Evolutionary conservation across 2,113 vertebrate genomes (phyloP), one percentile per base, ranked within the genome.

Genomic region (Oplegnathus fasciatus): DNA sequence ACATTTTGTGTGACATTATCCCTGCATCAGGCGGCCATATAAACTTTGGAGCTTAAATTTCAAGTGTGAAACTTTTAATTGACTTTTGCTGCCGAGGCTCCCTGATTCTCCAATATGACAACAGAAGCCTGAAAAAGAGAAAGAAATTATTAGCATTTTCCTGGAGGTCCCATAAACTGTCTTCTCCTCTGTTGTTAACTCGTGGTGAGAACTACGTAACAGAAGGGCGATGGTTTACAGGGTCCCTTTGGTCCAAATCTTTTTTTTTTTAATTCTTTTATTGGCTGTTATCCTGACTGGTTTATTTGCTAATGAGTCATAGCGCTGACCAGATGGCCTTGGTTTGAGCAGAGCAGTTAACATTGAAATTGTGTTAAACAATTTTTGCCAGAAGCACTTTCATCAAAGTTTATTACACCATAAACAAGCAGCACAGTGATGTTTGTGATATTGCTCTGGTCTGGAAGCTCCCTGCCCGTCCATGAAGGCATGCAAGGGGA

Each of bases 291-390:
- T 70, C 68, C 77, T 90, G 72, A 85, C 73, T 83, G 79, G 74
- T 87, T 87, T 86, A 89, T 92, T 85, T 88, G 76, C 52, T 90
- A 82, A 89, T 88, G 84, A 88, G 83, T 88, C 85, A 79, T 67
- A 62, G 75, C 54, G 14, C 76, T 84, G 84, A 86, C 82, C 88
- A 93, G 91, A 91, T 88, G 86, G 84, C 72, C 75, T 73, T 61
- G 84, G 78, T 92, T 86, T 91, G 78, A 90, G 68, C 48, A 52
- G 83, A 71, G 78, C 76, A 65, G 83, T 86, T 88, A 86, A 80
- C 76, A 61, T 37, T 86, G 52, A 83, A 91, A 86, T 65, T 73
- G 71, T 88, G 82, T 88, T 69, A 50, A 78, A 86, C 85, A 86
- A 64, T 87, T 81, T 91, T 72, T 61, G 72, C 78, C 91, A 83